phyloP scores from a whole-genome alignment of 2,113 vertebrate genomes.

The Megaceryle torquata region DNA sequence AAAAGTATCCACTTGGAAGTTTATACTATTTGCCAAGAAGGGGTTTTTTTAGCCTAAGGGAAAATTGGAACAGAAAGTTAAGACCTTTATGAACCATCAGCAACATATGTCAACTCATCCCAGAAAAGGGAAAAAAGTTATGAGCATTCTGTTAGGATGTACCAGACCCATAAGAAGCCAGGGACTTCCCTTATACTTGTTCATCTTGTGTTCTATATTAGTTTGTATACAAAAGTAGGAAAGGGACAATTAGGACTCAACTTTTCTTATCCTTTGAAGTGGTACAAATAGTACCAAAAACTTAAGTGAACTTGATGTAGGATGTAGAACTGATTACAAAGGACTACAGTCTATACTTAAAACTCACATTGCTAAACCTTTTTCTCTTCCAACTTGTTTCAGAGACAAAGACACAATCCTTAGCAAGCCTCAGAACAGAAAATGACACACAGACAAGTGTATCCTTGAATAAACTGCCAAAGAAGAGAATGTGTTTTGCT shows the following conservation, averaged over 20 bases:
- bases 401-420: neutral
- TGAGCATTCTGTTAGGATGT: neutral
- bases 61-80: neutral
- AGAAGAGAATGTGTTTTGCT: neutral
- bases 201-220: neutral
- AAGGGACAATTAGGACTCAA: neutral
- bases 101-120: neutral
- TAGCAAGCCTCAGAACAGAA: neutral
- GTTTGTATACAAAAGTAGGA: neutral
- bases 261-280: neutral
- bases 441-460: neutral
- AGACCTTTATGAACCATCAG: neutral
- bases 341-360: neutral
- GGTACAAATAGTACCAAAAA: neutral
- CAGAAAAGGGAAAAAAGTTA: neutral
- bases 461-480: neutral
- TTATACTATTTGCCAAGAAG: neutral
- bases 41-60: neutral
- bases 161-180: neutral
- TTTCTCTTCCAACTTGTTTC: neutral
- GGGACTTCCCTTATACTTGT: neutral
- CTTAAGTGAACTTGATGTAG: too few relatives aligned
- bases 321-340: neutral
- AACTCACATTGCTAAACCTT: neutral
- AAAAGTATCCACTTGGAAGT: conserved; percentile 15